Base-by-base conservation (phyloP, 2,888 invertebrate genomes). In the Odontocolon sp. region DNA sequence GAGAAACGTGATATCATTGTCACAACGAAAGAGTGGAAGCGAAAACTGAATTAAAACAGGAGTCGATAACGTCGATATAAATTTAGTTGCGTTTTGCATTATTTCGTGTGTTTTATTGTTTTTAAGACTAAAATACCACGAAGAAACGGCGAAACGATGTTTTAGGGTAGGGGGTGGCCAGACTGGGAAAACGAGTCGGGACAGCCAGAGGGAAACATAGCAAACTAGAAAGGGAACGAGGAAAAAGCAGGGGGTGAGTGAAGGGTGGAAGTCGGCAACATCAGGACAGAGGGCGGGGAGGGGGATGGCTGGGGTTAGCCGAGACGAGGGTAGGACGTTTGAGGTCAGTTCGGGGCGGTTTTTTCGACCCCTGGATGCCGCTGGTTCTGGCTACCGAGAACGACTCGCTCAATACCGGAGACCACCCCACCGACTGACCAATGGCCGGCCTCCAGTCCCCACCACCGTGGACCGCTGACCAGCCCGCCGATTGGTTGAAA, bases 291-390 rank as follows among this genome's bases (percentile, higher is more conserved):
- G 47, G 64, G 8, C 28, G 45, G 23, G 67, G 42, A 64, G 77
- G 63, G 50, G 52, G 69, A 14, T 61, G 76, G 54, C 86, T 87
- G 86, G 88, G 86, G 87, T 86, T 86, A 86, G 85, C 82, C 85
- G 85, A 89, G 88, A 89, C 86, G 88, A 89, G 89, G 89, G 88
- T 88, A 87, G 88, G 87, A 89, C 89, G 87, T 89, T 89, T 89
- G 89, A 89, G 89, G 89, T 89, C 88, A 87, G 88, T 88, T 87
- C 87, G 88, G 90, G 89, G 88, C 88, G 90, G 88, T 89, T 90
- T 90, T 89, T 88, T 88, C 87, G 87, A 86, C 87, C 89, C 88
- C 84, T 86, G 66, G 77, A 63, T 77, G 73, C 63, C 66, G 54
- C 66, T 54, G 67, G 61, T 61, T 36, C 14, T 70, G 28, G 40